Conservation (phyloP, 2,797 vertebrate species). For the Anniella stebbinsi region DNA sequence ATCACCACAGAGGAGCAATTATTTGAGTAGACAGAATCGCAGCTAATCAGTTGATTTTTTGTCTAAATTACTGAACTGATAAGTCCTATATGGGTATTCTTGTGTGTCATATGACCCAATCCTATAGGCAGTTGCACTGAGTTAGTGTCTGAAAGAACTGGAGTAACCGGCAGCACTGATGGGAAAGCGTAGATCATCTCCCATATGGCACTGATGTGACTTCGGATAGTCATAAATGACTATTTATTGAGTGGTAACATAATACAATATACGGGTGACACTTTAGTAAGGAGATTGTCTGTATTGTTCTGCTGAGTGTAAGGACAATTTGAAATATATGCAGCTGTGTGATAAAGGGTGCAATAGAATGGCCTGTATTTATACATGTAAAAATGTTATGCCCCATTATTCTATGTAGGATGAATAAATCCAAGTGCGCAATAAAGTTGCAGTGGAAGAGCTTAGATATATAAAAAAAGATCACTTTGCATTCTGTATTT, state of each 20-base stretch:
- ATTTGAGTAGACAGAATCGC: background rate
- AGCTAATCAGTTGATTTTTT: background rate
- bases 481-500: constrained; percentile 18
- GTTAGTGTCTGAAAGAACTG: background rate
- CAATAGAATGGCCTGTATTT: background rate
- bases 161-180: background rate
- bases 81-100: too few species aligned
- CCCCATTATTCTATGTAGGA: background rate
- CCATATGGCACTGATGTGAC: background rate
- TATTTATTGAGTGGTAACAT: background rate
- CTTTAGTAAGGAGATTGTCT: background rate
- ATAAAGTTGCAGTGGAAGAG: background rate
- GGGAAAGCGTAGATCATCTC: background rate
- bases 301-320: background rate
- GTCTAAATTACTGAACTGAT: background rate
- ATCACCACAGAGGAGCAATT: background rate
- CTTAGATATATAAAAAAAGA: constrained; percentile 24
- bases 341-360: background rate
- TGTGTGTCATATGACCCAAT: background rate
- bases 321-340: background rate
- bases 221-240: background rate
- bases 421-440: background rate
- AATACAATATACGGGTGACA: background rate
- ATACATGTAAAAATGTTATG: background rate
- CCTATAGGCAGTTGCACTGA: background rate